Evolutionary conservation across 2,113 vertebrate species (phyloP), one percentile per base, ranked within the genome.

Genomic region (Cisticola juncidis): DNA sequence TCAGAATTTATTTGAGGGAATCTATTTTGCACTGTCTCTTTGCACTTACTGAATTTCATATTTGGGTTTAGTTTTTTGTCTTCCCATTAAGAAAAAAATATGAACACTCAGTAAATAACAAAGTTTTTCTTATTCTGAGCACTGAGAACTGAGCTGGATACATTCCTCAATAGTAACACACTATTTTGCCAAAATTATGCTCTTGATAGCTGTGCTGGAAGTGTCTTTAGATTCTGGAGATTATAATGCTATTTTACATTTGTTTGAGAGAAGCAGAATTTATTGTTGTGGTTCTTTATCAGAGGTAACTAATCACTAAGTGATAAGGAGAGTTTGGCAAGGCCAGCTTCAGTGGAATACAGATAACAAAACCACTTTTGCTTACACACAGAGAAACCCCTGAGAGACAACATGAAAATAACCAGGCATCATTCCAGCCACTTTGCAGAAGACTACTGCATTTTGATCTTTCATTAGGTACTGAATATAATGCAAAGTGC

Each of bases 341-440:
- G 24, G 22, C 57, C 28, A 70, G 31, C 19, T 91, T 57, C 31
- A 22, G 24, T n/a, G 20, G 9, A 36, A 28, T 56, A 69, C 45
- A 53, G 45, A 66, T 76, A 64, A 13, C 8, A 29, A 82, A 74
- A 40, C 60, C 1, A 11, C 14, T 89, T 89, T 76, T 81, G 14
- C 31, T 53, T 83, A 25, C n/a, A 50, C 8, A 35, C 1, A 2
- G 58, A 77, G 54, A 90, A 76, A 33, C 16, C 47, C 33, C 29
- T 60, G n/a, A 73, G 81, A 80, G 5, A 65, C n/a, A 69, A 10
- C 16, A 4, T 35, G 58, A 61, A 80, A 54, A 73, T 36, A 70
- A 61, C n/a, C 36, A 33, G 1, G 2, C 1, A 0, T 60, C 1
- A 0, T 24, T 54, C 22, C 38, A 54, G 20, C 33, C 48, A 29